These are phyloP conservation scores for Oophaga sylvatica DNA, from an alignment of 2,797 vertebrate genomes.

Conservation along the genomic window DNA sequence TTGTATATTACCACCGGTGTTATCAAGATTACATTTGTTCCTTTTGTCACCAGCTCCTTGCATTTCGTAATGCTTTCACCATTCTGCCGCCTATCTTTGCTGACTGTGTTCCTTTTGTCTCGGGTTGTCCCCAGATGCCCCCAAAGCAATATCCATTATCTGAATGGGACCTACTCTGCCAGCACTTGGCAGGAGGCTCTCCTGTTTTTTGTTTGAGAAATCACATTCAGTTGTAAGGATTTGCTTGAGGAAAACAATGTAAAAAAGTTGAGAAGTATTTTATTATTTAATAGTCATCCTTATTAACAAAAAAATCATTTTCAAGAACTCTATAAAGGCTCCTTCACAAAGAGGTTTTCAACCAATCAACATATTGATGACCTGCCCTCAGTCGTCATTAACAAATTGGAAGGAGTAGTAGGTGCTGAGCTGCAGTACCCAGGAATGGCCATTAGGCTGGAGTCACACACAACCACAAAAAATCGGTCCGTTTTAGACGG, in stretches of 20 bases:
- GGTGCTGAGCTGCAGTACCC: no score
- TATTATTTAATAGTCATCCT: constrained; percentile 8
- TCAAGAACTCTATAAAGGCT: no score
- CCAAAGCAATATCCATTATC: constrained; percentile 20
- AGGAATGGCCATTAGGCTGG: no score
- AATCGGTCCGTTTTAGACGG: no score
- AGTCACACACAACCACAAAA: no score
- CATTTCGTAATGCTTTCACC: constrained; percentile 5
- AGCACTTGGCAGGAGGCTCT: not conserved
- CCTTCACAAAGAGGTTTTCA: no score
- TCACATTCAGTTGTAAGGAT: not conserved
- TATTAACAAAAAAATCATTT: no score
- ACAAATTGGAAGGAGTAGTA: no score
- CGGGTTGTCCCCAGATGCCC: constrained; percentile 24
- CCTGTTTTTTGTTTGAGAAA: not conserved
- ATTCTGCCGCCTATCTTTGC: constrained; percentile 1
- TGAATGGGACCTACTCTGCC: not conserved
- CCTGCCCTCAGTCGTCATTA: no score
- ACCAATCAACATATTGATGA: no score
- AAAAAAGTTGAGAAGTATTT: not conserved
- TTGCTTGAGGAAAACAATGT: not conserved
- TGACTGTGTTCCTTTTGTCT: constrained; percentile 26
- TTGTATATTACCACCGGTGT: constrained; percentile 1
- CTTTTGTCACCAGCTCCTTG: constrained; percentile 13
- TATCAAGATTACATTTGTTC: constrained; percentile 27